Evolutionary conservation across 2,113 vertebrate species (phyloP), one percentile per base, ranked within the genome.

Genomic region (Hyperopisus bebe): DNA sequence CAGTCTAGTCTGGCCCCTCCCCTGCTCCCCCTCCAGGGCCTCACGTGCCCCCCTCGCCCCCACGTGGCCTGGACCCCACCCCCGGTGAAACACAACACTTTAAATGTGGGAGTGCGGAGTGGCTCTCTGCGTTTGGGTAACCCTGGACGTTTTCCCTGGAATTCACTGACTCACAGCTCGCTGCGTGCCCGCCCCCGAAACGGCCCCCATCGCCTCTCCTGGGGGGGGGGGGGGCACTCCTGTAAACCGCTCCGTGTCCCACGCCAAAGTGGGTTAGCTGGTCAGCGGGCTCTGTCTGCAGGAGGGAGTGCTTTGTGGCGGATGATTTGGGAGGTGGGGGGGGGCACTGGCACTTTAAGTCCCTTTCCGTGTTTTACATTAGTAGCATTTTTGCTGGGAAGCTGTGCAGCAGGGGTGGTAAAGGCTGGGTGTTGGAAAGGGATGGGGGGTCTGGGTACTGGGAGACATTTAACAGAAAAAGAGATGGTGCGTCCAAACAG

Each of bases 21-120:
- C 90, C 92, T 88, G 85, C 77, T 92, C 55, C 7, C 86, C 47
- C n/a, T 27, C n/a, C 47, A 13, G n/a, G n/a, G n/a, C 44, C 47
- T 35, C 62, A 66, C n/a, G 2, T 66, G 84, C 50, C 44, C 24
- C 84, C 42, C 35, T 42, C 5, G 77, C 39, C 44, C 42, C 44
- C 80, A 42, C 11, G 35, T 46, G 42, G 35, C 17, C 42, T 8
- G 0, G 31, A 42, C 70, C 31, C 70, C 70, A 39, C 31, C 70
- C 70, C 70, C 31, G 31, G 70, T 77, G 70, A 39, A 77, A 77
- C 70, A 77, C 31, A 35, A 77, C 70, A 77, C 70, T 77, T 77
- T 77, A 35, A 77, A 39, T 77, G 31, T 77, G 70, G 31, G 31
- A 77, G 31, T 39, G 70, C 0, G 70, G 70, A 35, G 70, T 31